Conservation (phyloP, 2,797 vertebrate genomes). For the Lindbergichthys nudifrons region DNA sequence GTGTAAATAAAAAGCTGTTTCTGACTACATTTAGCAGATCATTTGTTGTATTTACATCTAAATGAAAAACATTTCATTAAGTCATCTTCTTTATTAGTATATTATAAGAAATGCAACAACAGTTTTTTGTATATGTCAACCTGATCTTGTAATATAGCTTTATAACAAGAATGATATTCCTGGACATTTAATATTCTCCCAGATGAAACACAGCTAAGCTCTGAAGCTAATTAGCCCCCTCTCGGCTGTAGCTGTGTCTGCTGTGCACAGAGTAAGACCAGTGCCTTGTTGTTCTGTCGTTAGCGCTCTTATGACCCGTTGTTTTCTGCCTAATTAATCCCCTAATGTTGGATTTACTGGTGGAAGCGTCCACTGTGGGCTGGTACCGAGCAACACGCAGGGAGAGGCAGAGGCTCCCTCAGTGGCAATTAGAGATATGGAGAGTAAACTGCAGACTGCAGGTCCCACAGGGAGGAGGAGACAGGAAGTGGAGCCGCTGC, state of each 20-base stretch:
- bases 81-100: not conserved
- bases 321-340: slow-evolving; percentile 87
- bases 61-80: slow-evolving; percentile 4
- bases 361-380: slow-evolving; percentile 74
- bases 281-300: slow-evolving; percentile 83
- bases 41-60: not conserved
- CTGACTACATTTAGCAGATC: not conserved
- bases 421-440: slow-evolving; percentile 79
- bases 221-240: slow-evolving; percentile 71
- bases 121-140: slow-evolving; percentile 13
- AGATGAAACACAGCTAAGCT: slow-evolving; percentile 56
- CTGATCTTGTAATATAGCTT: slow-evolving; percentile 5
- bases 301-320: slow-evolving; percentile 83
- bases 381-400: slow-evolving; percentile 61
- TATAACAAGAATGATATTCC: slow-evolving; percentile 32
- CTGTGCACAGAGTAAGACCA: slow-evolving; percentile 71
- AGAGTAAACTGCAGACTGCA: slow-evolving; percentile 64
- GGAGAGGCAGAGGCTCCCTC: slow-evolving; percentile 68
- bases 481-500: slow-evolving; percentile 41
- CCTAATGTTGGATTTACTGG: slow-evolving; percentile 84
- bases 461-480: slow-evolving; percentile 62
- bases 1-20: not conserved
- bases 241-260: slow-evolving; percentile 57
- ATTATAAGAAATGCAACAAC: not conserved
- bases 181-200: slow-evolving; percentile 35